Evolutionary conservation across 2,888 invertebrate genomes (phyloP).

Genomic region (Hyposoter didymator): DNA sequence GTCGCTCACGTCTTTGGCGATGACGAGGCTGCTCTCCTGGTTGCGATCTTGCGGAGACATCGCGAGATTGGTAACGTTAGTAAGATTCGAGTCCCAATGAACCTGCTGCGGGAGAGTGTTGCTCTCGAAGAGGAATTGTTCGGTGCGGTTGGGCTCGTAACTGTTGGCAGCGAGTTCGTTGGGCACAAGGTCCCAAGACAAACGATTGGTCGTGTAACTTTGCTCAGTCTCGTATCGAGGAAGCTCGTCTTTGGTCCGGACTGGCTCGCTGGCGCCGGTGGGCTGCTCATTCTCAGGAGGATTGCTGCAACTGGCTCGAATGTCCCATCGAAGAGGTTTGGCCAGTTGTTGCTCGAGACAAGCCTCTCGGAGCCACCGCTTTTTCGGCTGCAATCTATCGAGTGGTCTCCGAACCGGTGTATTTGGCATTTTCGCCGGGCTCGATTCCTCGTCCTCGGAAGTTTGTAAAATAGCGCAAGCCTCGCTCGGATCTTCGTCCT

Average conservation of each 20-base stretch:
- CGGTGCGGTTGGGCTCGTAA: slow-evolving; percentile 20
- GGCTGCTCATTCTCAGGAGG: slow-evolving; percentile 27
- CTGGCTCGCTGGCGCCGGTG: not conserved
- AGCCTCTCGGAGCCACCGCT: slow-evolving; percentile 87
- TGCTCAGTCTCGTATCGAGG: not conserved
- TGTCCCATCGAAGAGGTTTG: slow-evolving; percentile 85
- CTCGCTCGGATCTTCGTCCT: slow-evolving; percentile 81
- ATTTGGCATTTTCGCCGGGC: slow-evolving; percentile 76
- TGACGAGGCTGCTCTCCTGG: not conserved
- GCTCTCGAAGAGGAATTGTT: slow-evolving; percentile 47
- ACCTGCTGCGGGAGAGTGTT: slow-evolving; percentile 43
- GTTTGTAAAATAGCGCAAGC: slow-evolving; percentile 77
- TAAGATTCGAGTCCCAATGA: slow-evolving; percentile 39
- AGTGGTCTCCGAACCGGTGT: slow-evolving; percentile 80
- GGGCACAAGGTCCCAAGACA: slow-evolving; percentile 58
- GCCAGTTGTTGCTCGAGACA: slow-evolving; percentile 85
- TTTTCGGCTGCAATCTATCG: slow-evolving; percentile 85
- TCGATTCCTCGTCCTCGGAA: slow-evolving; percentile 80
- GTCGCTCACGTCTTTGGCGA: not conserved
- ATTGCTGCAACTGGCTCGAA: slow-evolving; percentile 50
- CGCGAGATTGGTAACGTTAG: not conserved
- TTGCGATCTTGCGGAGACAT: not conserved
- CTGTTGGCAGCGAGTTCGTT: slow-evolving; percentile 23
- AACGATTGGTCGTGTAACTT: slow-evolving; percentile 11
- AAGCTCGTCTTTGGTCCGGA: not conserved